A percentile compares a stretch with the other conserved stretches of the same genome.
phyloP scores from a whole-genome alignment of 2,113 vertebrate genomes.

The Lutjanus erythropterus region DNA sequence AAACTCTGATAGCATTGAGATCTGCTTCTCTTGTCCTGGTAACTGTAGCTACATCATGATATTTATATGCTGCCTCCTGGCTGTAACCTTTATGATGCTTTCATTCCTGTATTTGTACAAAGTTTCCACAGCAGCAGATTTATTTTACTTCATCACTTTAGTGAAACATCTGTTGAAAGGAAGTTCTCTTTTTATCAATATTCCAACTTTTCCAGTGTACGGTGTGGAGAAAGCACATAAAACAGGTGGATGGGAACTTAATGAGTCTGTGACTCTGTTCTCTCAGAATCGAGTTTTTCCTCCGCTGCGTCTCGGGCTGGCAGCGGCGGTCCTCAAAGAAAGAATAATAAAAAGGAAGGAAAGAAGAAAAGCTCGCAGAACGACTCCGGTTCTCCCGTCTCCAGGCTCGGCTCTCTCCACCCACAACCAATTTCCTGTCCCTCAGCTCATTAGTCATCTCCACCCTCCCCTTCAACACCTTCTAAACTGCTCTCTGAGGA shows the following conservation, averaged over 20 bases:
- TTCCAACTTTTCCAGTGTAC: not conserved
- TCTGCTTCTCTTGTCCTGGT: too few relatives aligned
- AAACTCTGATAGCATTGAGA: too few relatives aligned
- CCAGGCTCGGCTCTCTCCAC: constrained; percentile 21
- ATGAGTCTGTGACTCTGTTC: not conserved
- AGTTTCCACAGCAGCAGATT: not conserved
- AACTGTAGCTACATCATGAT: too few relatives aligned
- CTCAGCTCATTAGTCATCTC: constrained; percentile 53
- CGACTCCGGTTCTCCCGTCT: constrained; percentile 4
- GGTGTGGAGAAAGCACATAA: not conserved
- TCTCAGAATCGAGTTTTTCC: not conserved
- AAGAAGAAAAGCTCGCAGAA: constrained; percentile 4
- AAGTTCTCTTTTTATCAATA: not conserved
- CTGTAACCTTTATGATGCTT: not conserved
- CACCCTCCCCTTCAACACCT: constrained; percentile 27
- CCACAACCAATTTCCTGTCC: constrained; percentile 45
- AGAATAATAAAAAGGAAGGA: not conserved
- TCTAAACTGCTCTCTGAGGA: constrained; percentile 14
- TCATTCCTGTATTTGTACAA: not conserved
- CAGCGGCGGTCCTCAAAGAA: not conserved
- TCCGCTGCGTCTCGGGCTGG: not conserved
- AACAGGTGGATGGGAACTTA: not conserved
- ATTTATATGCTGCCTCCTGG: not conserved
- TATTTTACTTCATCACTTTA: not conserved
- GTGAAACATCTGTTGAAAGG: not conserved